Evolutionary conservation across 2,113 vertebrate genomes (phyloP).

Genomic region (Piprites chloris): DNA sequence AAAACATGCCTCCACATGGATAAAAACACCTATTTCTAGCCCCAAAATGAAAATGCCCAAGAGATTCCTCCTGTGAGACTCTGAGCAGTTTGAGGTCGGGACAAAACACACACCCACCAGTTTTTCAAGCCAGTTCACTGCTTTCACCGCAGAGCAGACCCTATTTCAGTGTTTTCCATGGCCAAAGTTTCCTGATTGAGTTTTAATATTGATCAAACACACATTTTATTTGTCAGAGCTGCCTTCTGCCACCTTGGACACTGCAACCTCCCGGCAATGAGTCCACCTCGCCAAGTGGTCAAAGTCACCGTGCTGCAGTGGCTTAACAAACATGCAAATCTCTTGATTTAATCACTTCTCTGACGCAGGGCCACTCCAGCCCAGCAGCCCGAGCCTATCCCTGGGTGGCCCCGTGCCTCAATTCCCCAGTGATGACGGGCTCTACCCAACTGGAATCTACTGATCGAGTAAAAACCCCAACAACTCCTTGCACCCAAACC

Average conservation of each 20-base stretch:
- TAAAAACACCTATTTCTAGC: not conserved
- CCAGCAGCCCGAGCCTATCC: fast-evolving
- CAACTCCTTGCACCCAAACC: not conserved
- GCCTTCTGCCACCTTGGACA: not conserved
- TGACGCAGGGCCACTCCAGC: not conserved
- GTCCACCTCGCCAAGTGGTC: not conserved
- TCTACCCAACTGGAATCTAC: not conserved
- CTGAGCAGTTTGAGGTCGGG: not conserved
- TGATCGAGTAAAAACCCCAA: not conserved
- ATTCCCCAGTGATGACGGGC: not conserved
- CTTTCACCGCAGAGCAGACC: not conserved
- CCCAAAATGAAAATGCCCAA: not conserved
- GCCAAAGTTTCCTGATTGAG: not conserved
- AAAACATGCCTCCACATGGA: fast-evolving
- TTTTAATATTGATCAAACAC: not conserved
- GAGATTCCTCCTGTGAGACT: fast-evolving
- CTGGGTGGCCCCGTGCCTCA: not conserved
- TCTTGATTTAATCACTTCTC: not conserved
- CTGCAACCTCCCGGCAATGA: not conserved
- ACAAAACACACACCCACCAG: not conserved
- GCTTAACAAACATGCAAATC: not conserved
- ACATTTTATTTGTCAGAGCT: not conserved
- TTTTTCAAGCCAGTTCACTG: not conserved
- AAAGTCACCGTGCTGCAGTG: not conserved
- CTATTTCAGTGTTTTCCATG: not conserved